Percentiles rank a stretch among this genome's conserved stretches.
These are phyloP conservation scores for Eueremaeus valkanovi DNA, from an alignment of 2,888 invertebrate genomes.

Conservation along the genomic window DNA sequence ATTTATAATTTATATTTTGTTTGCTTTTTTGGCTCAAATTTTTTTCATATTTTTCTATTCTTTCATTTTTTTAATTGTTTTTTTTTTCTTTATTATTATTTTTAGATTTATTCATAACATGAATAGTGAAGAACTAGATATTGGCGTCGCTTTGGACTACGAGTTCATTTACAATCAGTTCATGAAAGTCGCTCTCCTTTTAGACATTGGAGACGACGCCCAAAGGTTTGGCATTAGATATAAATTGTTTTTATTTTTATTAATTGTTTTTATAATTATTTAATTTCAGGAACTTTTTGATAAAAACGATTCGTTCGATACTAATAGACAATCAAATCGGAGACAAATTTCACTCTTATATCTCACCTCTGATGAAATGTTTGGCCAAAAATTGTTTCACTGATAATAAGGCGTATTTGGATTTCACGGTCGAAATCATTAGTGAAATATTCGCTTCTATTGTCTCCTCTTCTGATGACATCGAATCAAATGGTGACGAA, in stretches of 20 bases:
- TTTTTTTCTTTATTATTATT: no score
- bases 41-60: no score
- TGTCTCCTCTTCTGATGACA: neutral
- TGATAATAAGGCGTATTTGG: neutral
- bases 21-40: no score
- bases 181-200: conserved; percentile 60
- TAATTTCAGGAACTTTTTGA: neutral
- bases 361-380: neutral
- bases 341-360: neutral
- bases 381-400: neutral
- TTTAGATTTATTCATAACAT: conserved; percentile 30
- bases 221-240: conserved; percentile 53
- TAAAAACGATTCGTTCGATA: neutral
- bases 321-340: neutral
- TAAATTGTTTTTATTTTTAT: no score
- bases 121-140: conserved; percentile 37
- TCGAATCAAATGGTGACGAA: neutral
- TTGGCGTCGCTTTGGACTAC: conserved; percentile 54
- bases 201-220: conserved; percentile 65
- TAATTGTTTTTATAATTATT: neutral
- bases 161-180: conserved; percentile 63
- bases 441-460: conserved; percentile 8
- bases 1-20: no score
- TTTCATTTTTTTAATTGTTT: no score
- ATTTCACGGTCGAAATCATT: neutral